phyloP scores from a whole-genome alignment of 2,113 vertebrate genomes.

The Erythrocercus mccallii region DNA sequence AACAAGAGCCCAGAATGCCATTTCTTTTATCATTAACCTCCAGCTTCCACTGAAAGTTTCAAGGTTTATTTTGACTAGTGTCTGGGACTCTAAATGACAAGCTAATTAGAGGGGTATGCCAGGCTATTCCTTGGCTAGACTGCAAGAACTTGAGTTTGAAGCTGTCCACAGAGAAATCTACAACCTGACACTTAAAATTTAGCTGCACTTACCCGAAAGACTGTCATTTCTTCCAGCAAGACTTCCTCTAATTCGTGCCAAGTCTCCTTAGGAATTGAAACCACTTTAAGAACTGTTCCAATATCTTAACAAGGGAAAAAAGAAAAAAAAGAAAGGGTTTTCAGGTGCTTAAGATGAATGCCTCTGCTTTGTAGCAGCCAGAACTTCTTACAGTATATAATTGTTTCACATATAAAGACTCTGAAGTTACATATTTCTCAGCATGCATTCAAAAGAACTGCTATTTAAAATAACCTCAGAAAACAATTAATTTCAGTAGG shows the following conservation, averaged over 20 bases:
- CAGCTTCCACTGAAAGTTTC: slow-evolving; percentile 39
- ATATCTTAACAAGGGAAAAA: slow-evolving; percentile 74
- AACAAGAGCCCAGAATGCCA: slow-evolving; percentile 25
- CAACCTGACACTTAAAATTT: slow-evolving; percentile 64
- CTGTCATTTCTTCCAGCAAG: slow-evolving; percentile 95
- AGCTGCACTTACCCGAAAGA: slow-evolving; percentile 85
- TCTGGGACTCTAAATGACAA: slow-evolving; percentile 66
- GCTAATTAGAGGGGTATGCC: slow-evolving; percentile 68
- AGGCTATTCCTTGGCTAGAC: slow-evolving; percentile 40
- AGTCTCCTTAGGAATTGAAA: slow-evolving; percentile 93
- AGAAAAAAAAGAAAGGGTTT: background rate
- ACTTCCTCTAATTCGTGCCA: slow-evolving; percentile 99
- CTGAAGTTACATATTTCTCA: background rate
- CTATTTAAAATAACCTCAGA: background rate
- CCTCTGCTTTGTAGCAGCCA: background rate
- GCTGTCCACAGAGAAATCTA: slow-evolving; percentile 55
- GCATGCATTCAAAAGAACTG: background rate
- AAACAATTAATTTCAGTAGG: background rate
- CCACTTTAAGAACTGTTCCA: slow-evolving; percentile 95
- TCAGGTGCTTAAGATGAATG: background rate
- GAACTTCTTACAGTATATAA: background rate
- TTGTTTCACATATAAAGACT: background rate
- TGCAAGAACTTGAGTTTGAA: slow-evolving; percentile 34
- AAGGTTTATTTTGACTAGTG: slow-evolving; percentile 75
- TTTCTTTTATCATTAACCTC: slow-evolving; percentile 54